Base-by-base conservation (phyloP, 2,888 invertebrate genomes). In the Trissolcus japonicus region DNA sequence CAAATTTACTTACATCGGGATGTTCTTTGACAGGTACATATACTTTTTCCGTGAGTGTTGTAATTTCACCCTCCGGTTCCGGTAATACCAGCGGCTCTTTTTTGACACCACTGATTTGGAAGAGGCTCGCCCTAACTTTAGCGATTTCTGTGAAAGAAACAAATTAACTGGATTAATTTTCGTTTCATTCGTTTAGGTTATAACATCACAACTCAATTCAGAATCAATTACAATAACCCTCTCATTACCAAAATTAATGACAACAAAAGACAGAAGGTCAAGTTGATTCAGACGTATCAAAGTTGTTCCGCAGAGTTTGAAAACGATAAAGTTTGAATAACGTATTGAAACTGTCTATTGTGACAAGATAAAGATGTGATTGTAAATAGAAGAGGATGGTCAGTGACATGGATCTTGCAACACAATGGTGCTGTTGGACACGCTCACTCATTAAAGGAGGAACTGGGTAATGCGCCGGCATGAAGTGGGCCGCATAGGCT, bases 11-110 rank as follows among this genome's bases (percentile, higher is more conserved):
- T 92, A 99, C 98, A 91, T 99, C 99, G 92, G 99, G 99, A 91
- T 98, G 97, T 91, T 99, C 98, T 93, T 98, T 98, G 86, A 98
- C 98, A 89, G 99, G 99, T 89, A 99, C 99, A 91, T 98, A 99
- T 88, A 99, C 97, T 94, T 99, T 99, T 92, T 99, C 99, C 91
- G 98, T 97, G 89, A 97, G 93, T 88, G 97, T 96, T 85, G 96
- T 94, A 88, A 96, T 93, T 87, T 95, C 93, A 82, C 98, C 98
- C 85, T 96, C 95, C 79, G 96, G 93, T 87, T 98, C 97, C 88
- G 98, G 98, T 89, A 98, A 91, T 84, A 95, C 92, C 84, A 98
- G 92, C 72, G 98, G 96, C 90, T 98, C 97, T 90, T 97, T 97
- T 90, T 96, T 96, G 81, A 95, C 95, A 86, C 98, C 98, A 93